Conservation (phyloP, 2,113 vertebrate species). For the Megaleporinus macrocephalus region DNA sequence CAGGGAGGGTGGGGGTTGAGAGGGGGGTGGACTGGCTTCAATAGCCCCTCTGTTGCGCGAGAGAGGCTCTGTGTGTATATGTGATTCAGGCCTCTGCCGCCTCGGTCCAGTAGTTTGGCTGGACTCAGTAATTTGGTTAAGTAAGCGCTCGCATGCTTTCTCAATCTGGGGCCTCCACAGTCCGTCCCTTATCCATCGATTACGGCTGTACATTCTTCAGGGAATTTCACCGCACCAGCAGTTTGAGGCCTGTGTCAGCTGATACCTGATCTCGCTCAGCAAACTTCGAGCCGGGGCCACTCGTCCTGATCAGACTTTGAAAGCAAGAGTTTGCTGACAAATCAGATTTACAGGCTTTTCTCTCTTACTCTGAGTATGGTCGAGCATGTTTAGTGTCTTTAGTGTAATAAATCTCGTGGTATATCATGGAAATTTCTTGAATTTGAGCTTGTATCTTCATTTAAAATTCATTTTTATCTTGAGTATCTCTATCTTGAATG, state of each 20-base stretch:
- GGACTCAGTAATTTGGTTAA: conserved; percentile 73
- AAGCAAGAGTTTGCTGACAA: too few species aligned
- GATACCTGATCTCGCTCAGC: not conserved
- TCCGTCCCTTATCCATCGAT: conserved; percentile 36
- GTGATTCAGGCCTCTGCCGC: conserved; percentile 65
- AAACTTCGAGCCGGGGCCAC: too few species aligned
- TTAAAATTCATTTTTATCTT: too few species aligned
- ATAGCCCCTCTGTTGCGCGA: conserved; percentile 72
- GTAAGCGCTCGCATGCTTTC: conserved; percentile 68
- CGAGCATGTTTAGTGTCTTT: too few species aligned
- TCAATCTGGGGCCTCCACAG: conserved; percentile 46
- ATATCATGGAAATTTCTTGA: too few species aligned
- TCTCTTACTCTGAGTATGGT: too few species aligned
- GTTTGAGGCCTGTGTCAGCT: not conserved
- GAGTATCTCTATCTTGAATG: too few species aligned
- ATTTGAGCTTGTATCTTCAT: too few species aligned
- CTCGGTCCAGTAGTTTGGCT: conserved; percentile 67
- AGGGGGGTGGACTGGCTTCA: conserved; percentile 57
- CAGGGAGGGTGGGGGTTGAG: not conserved
- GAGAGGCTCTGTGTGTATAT: not conserved
- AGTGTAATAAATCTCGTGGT: too few species aligned
- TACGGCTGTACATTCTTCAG: conserved; percentile 8
- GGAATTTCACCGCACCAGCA: not conserved
- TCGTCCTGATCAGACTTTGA: too few species aligned
- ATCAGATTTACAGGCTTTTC: too few species aligned